Conservation (phyloP, 2,888 invertebrate species). For the Apodemia zela region DNA sequence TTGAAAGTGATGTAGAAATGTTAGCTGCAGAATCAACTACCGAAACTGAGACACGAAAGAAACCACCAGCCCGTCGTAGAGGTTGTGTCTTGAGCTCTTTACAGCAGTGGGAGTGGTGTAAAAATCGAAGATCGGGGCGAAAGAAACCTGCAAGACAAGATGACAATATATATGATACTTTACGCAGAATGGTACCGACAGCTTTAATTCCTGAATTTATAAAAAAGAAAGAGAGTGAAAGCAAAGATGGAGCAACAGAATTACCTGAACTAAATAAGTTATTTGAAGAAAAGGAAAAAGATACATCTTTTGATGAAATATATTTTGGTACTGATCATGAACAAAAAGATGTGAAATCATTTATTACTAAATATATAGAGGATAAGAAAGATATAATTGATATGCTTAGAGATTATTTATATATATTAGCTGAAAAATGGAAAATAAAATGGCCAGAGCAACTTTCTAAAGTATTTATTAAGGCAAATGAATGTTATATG, state of each 20-base stretch:
- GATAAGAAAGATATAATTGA: slow-evolving; percentile 79
- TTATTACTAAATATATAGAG: slow-evolving; percentile 81
- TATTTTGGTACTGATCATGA: slow-evolving; percentile 86
- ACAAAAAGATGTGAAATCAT: slow-evolving; percentile 81
- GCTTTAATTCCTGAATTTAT: slow-evolving; percentile 71
- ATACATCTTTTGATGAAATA: slow-evolving; percentile 42
- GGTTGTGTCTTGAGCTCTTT: slow-evolving; percentile 86
- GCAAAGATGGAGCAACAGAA: slow-evolving; percentile 69
- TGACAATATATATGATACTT: slow-evolving; percentile 84
- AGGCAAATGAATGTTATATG: slow-evolving; percentile 80
- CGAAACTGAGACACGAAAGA: slow-evolving; percentile 61
- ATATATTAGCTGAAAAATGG: slow-evolving; percentile 82
- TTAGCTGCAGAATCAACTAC: slow-evolving; percentile 40
- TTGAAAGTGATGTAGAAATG: slow-evolving; percentile 23
- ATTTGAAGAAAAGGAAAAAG: slow-evolving; percentile 73
- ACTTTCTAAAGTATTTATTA: slow-evolving; percentile 79
- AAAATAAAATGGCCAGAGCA: slow-evolving; percentile 83
- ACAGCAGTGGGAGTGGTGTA: slow-evolving; percentile 90
- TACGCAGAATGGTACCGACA: slow-evolving; percentile 83
- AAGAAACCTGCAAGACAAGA: slow-evolving; percentile 77
- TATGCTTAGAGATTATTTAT: slow-evolving; percentile 81
- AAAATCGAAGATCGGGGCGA: slow-evolving; percentile 68
- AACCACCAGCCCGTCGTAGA: slow-evolving; percentile 81
- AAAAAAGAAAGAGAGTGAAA: slow-evolving; percentile 62
- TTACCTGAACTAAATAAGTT: slow-evolving; percentile 78